Base-by-base conservation (phyloP, 92 coral and sea anemone genomes). In the Palythoa grandiflora region DNA sequence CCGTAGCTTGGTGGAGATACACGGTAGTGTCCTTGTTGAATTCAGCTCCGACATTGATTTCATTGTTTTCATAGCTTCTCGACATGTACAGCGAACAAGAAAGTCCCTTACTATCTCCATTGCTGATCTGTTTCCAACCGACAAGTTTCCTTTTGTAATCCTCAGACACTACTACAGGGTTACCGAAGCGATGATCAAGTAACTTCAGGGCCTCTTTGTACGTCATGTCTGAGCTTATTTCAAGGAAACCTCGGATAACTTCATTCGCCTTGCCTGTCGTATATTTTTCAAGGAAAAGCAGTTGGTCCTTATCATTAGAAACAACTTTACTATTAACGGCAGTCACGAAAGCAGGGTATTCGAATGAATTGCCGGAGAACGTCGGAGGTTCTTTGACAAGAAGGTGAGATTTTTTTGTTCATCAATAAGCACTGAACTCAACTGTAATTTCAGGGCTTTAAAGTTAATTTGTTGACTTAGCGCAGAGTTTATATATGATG, bases 151-250 rank as follows among this genome's bases (percentile, higher is more conserved):
- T 28, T 28, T 28, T 28, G 28, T 28, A 28, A 28, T 89, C 88
- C 52, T 92, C 95, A 15, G 93, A 84, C 5, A 94, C 98, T 21
- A 70, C 86, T 1, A 89, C 84, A n/a, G 98, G 95, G 68, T 94
- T 91, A 0, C 98, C 94, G 35, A 91, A 94, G 3, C 89, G 89
- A 20, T 93, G 57, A 78, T 79, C 91, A 1, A 94, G 91, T 28
- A 92, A 77, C 63, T 90, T 92, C 19, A 92, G 79, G 3, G 95
- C 94, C 59, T 91, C 86, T 37, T 52, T 15, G 40, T 94, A 94
- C 3, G 94, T 88, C 28, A 55, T 89, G 13, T 94, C 92, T 2
- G 93, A 88, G 75, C 73, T 81, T 54, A 75, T 85, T 0, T 92
- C 91, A 20, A 92, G 83, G 84, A 86, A 94, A 12, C 94, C 92